phyloP scores from a whole-genome alignment of 2,888 invertebrate species.

The Amphipoea oculea region DNA sequence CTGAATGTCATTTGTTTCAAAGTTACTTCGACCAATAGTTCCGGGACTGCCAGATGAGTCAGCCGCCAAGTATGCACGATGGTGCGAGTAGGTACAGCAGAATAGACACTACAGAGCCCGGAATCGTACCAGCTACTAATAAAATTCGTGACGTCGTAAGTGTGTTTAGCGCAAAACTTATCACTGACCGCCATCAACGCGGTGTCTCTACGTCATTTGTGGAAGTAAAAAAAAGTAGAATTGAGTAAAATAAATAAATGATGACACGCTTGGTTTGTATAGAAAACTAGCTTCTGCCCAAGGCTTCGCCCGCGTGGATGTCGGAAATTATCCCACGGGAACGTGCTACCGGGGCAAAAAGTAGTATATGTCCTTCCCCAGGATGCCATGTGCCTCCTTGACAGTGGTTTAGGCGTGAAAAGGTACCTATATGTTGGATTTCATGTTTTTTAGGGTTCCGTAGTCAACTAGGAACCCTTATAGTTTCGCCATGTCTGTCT shows the following conservation, averaged over 20 bases:
- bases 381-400: too few species aligned
- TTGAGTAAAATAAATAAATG: too few species aligned
- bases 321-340: too few species aligned
- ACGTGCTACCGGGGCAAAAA: too few species aligned
- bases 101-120: neutral
- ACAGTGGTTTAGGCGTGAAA: too few species aligned
- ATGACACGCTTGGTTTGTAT: too few species aligned
- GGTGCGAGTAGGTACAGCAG: neutral
- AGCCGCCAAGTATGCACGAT: neutral
- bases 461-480: too few species aligned
- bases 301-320: too few species aligned
- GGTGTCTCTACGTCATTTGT: neutral
- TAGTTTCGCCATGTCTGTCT: too few species aligned
- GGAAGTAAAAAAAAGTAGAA: neutral
- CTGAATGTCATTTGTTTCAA: constrained; percentile 8
- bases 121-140: neutral
- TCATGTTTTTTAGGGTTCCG: too few species aligned
- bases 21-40: neutral
- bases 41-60: neutral
- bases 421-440: too few species aligned
- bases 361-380: too few species aligned
- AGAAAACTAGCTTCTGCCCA: neutral
- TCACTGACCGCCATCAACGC: neutral
- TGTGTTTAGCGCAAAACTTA: neutral
- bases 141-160: neutral